Evolutionary conservation across 2,113 vertebrate species (phyloP), one percentile per base, ranked within the genome.

Genomic region (Falcunculus frontatus): DNA sequence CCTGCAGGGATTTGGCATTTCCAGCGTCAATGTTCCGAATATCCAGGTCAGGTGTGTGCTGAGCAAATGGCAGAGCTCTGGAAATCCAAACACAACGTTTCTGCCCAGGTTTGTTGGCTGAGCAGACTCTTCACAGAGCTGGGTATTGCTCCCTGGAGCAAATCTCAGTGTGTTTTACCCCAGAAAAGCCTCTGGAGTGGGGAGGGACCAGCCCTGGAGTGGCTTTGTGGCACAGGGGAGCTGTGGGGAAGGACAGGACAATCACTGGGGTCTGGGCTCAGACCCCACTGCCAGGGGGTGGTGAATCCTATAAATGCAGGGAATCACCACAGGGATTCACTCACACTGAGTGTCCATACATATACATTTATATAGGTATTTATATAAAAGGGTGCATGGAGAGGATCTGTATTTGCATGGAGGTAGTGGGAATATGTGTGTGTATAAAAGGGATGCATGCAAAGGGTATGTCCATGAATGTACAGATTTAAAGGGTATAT

Each of bases 321-420:
- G 33, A 6, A 39, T 16, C 21, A 26, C 3, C 41, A 5, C 10
- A 29, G 82, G 33, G 17, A 10, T 55, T 25, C 65, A 1, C 55
- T n/a, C 6, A 0, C 16, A 0, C 19, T 3, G 0, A 10, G 10
- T n/a, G 44, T 12, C 4, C 29, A 2, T 16, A 5, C 4, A 8
- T 6, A 15, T 4, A 4, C 6, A 9, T 4, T 21, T 16, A 3
- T 6, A 1, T 7, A 8, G 22, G 22, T 5, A 3, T n/a, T 5
- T 21, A 1, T 10, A 2, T 9, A 4, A 6, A 17, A 25, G 33
- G 52, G 3, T 47, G 35, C 11, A 2, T 30, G 16, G 29, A 6
- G 50, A 33, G 29, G 20, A 11, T 42, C 21, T 62, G 23, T 13
- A 1, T 39, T 15, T 53, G 70, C 35, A 49, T 9, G 11, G 0